Conservation (phyloP, 2,888 invertebrate species). For the Cerceris ruficornis region DNA sequence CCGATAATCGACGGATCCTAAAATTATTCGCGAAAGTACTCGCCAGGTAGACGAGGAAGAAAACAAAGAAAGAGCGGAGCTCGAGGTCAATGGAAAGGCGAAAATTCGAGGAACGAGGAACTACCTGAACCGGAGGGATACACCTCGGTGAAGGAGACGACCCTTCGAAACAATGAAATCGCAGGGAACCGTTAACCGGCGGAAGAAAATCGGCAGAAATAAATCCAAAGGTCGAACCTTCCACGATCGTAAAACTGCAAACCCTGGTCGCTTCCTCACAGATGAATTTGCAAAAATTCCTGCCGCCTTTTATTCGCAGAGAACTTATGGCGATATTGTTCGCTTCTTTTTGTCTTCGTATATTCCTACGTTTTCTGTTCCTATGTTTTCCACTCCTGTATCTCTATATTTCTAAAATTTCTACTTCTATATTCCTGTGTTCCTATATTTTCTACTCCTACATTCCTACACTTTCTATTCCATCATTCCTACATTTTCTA, state of each 20-base stretch:
- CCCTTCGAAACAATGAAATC: slow-evolving; percentile 41
- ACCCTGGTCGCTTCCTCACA: slow-evolving; percentile 5
- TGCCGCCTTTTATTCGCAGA: no score
- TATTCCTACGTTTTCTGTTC: no score
- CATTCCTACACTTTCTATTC: no score
- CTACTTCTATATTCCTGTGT: no score
- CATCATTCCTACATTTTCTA: no score
- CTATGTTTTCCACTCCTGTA: no score
- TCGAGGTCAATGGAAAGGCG: slow-evolving; percentile 18
- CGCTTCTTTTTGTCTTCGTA: no score
- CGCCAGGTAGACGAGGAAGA: slow-evolving; percentile 33
- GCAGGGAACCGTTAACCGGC: slow-evolving; percentile 17
- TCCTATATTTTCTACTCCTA: no score
- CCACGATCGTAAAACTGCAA: slow-evolving; percentile 23
- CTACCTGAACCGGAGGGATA: slow-evolving; percentile 25
- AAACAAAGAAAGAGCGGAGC: slow-evolving; percentile 26
- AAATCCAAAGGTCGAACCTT: slow-evolving; percentile 8
- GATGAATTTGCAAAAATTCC: no score
- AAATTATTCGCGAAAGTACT: background rate
- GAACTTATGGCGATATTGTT: no score
- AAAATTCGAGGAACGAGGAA: slow-evolving; percentile 40
- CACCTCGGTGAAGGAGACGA: slow-evolving; percentile 2
- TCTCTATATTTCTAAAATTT: no score
- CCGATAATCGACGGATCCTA: background rate
- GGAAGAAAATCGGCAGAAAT: slow-evolving; percentile 9